Base-by-base conservation (phyloP, 53 echinoderm and acorn worm genomes). In the Astropecten irregularis region DNA sequence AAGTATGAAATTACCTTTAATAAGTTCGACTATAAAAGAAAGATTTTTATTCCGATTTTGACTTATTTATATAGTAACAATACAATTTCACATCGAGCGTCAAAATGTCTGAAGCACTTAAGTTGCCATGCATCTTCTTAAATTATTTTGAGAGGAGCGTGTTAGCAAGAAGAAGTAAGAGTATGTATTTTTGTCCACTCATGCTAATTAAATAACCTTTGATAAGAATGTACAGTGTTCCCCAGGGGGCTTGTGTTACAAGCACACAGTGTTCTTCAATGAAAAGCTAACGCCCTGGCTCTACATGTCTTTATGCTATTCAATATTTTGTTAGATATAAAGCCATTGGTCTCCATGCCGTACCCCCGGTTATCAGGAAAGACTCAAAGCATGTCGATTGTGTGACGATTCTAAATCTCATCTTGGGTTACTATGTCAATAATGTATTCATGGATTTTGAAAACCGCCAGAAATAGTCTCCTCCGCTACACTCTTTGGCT, bases 171-270 rank as follows among this genome's bases (percentile, higher is more conserved):
- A n/a, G n/a, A n/a, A n/a, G n/a, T n/a, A n/a, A n/a, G n/a, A n/a
- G n/a, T n/a, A n/a, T n/a, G 47, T 14, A 46, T 46, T 31, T 37
- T 65, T 65, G 21, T 10, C 18, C n/a, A 2, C 4, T n/a, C 38
- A 38, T 65, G 22, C 14, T 65, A n/a, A n/a, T 25, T 65, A 25
- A 20, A 40, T 57, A 76, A 57, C 57, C 57, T 39, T 76, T 57
- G 76, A 73, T 26, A 19, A n/a, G n/a, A 37, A 36, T 76, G 16
- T 22, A 13, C 3, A 44, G 47, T 57, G 25, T 22, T 30, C 76
- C 58, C n/a, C 26, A 25, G 26, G 76, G 38, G 22, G 15, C 56
- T 76, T 32, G 29, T 76, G 76, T 76, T 76, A 76, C 76, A 76
- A 20, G 76, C 18, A 31, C 23, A n/a, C 76, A 54, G 42, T 76